These are phyloP conservation scores for Pogonus chalceus DNA, from an alignment of 1,140 invertebrate genomes.

Conservation along the genomic window DNA sequence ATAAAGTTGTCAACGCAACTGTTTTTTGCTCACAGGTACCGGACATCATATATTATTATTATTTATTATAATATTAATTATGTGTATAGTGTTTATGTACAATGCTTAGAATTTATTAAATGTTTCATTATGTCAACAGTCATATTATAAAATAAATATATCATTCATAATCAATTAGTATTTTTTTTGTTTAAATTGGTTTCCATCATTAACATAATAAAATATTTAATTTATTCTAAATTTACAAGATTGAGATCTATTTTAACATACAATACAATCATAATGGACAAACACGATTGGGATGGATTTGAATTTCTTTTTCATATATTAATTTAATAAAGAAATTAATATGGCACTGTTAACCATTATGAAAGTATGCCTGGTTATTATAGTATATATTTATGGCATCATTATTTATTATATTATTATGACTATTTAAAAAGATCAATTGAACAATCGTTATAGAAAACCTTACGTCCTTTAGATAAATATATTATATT, in stretches of 20 bases:
- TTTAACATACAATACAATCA: not conserved
- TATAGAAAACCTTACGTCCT: not conserved
- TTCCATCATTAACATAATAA: not conserved
- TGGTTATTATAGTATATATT: not conserved
- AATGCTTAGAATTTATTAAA: slow-evolving; percentile 6
- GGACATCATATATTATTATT: slow-evolving; percentile 27
- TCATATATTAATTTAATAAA: not conserved
- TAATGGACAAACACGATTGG: slow-evolving; percentile 1
- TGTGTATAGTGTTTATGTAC: slow-evolving; percentile 8
- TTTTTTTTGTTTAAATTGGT: too few species aligned
- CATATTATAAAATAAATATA: not conserved
- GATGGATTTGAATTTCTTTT: not conserved
- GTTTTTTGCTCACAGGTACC: slow-evolving; percentile 27
- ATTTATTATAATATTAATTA: slow-evolving; percentile 5
- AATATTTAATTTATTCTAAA: not conserved
- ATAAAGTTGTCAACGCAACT: not conserved
- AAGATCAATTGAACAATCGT: not conserved
- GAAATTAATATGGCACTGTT: too few species aligned
- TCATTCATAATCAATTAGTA: too few species aligned
- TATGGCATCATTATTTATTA: not conserved
- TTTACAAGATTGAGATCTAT: not conserved
- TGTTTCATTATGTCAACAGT: not conserved
- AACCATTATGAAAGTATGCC: not conserved
- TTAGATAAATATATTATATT: slow-evolving; percentile 2
- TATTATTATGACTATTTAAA: not conserved